Evolutionary conservation across 2,888 invertebrate species (phyloP).

Genomic region (Polymixis flavicincta): DNA sequence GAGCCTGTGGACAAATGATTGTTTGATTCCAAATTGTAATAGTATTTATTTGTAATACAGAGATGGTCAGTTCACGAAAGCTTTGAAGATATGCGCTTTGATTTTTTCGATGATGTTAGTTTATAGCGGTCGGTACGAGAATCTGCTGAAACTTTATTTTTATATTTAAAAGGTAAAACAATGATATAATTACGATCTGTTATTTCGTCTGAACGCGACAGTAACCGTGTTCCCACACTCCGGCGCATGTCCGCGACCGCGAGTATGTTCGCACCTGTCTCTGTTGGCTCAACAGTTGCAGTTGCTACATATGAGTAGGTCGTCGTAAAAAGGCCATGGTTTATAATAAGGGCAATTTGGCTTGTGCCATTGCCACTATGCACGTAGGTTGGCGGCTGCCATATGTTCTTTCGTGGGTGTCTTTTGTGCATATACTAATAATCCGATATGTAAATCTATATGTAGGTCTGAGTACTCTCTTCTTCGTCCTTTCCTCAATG

Average conservation of each 20-base stretch:
- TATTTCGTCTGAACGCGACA: conserved; percentile 4
- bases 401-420: not conserved
- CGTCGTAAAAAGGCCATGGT: not conserved
- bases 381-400: not conserved
- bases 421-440: not conserved
- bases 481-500: no score
- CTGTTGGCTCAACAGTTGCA: conserved; percentile 20
- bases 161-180: not conserved
- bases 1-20: conserved; percentile 3
- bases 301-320: conserved; percentile 34
- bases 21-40: not conserved
- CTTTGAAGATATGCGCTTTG: no score
- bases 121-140: no score
- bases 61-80: no score
- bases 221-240: conserved; percentile 48
- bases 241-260: conserved; percentile 37
- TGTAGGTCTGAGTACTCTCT: no score
- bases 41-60: not conserved
- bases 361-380: not conserved
- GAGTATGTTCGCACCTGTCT: conserved; percentile 38
- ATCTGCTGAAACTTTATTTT: no score
- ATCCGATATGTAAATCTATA: no score
- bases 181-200: conserved; percentile 14
- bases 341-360: conserved; percentile 8
- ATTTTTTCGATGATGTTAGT: no score